These are phyloP conservation scores for Phaetusa simplex DNA, from an alignment of 2,113 vertebrate genomes.

Conservation along the genomic window DNA sequence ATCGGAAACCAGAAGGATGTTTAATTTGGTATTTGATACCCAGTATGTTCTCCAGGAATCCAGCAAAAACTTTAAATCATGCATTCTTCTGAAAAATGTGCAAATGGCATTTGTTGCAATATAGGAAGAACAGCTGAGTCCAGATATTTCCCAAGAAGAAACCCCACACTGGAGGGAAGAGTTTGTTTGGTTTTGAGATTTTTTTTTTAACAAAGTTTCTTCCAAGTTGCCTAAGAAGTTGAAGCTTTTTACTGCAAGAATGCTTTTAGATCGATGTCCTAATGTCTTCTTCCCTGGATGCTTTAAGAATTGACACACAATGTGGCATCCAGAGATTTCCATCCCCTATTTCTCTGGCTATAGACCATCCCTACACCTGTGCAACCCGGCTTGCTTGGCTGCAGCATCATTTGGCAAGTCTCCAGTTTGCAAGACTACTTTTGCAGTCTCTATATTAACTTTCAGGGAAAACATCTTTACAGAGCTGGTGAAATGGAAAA, in stretches of 20 bases:
- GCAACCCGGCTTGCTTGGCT: background rate
- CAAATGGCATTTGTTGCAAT: background rate
- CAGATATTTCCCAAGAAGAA: background rate
- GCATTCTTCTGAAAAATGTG: constrained; percentile 1
- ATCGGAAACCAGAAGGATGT: background rate
- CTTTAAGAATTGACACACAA: background rate
- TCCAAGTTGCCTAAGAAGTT: background rate
- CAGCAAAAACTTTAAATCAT: background rate
- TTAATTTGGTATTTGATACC: background rate
- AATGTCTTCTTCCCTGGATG: background rate
- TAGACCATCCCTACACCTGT: background rate
- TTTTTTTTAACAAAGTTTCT: background rate
- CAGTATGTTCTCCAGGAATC: background rate
- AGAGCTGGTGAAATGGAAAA: background rate
- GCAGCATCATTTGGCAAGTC: background rate
- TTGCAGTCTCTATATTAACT: background rate
- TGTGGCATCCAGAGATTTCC: background rate
- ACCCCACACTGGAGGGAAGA: background rate
- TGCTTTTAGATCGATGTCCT: background rate
- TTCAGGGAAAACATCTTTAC: background rate
- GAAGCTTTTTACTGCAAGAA: background rate
- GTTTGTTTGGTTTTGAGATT: background rate
- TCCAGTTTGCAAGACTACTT: background rate
- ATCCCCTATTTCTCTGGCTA: background rate
- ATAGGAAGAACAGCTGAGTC: background rate